Evolutionary conservation across 1,140 invertebrate genomes (phyloP).

Genomic region (Cyclargus thomasi): DNA sequence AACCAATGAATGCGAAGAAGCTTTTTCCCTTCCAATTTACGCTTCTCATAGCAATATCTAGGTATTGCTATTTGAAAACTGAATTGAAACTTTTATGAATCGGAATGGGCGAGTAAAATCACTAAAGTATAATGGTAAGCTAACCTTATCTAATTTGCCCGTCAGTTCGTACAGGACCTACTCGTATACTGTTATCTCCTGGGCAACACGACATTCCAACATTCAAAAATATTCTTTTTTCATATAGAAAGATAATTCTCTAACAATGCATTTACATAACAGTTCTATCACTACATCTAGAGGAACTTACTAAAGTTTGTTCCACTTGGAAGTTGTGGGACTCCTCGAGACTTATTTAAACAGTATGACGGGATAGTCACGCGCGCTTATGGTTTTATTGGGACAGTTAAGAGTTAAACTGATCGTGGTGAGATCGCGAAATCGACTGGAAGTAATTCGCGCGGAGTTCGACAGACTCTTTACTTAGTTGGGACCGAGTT

Average conservation of each 20-base stretch:
- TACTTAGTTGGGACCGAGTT: constrained; percentile 51
- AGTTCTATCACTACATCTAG: neutral
- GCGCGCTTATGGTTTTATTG: constrained; percentile 26
- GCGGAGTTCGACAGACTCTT: constrained; percentile 48
- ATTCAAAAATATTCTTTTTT: too few species aligned
- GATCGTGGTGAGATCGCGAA: constrained; percentile 53
- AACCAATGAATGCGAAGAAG: too few species aligned
- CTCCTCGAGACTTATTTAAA: constrained; percentile 9
- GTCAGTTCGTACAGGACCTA: too few species aligned
- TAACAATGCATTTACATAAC: neutral
- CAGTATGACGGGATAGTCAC: constrained; percentile 14
- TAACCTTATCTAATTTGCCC: too few species aligned
- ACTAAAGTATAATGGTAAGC: too few species aligned
- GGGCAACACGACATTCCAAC: too few species aligned
- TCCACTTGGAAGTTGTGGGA: neutral
- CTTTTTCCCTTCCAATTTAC: too few species aligned
- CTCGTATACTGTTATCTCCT: too few species aligned
- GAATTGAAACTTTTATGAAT: too few species aligned
- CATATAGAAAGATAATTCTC: neutral
- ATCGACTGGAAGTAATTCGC: constrained; percentile 61
- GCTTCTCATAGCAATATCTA: too few species aligned
- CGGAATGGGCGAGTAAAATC: too few species aligned
- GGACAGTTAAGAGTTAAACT: constrained; percentile 42
- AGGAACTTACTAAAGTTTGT: neutral
- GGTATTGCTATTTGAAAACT: too few species aligned